A percentile compares a stretch with the other conserved stretches of the same genome.
These are phyloP conservation scores for Thamnophis sirtalis DNA, from an alignment of 2,113 vertebrate species.

Conservation along the genomic window DNA sequence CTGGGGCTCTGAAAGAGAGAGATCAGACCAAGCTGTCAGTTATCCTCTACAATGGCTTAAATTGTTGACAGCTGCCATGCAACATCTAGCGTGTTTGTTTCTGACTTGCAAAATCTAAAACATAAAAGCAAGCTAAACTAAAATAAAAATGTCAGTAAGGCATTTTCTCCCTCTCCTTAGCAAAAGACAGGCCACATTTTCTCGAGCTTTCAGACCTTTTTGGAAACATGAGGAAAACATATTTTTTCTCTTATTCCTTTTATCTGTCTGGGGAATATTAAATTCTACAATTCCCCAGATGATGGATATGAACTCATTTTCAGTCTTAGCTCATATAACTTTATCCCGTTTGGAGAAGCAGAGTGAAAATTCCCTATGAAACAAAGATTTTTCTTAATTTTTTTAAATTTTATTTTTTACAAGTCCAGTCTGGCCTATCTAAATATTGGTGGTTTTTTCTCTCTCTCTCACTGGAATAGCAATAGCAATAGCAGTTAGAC, in stretches of 20 bases:
- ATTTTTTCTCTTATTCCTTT: constrained; percentile 52
- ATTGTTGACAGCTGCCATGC: constrained; percentile 28
- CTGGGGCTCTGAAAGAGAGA: not conserved
- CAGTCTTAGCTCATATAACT: constrained; percentile 8
- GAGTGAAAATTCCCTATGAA: constrained; percentile 15
- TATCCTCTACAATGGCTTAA: constrained; percentile 2
- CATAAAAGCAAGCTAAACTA: not conserved
- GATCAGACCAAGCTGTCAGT: constrained; percentile 12
- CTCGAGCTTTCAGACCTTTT: constrained; percentile 22
- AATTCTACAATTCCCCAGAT: constrained; percentile 41
- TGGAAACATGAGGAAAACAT: constrained; percentile 31
- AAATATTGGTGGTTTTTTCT: constrained; percentile 1
- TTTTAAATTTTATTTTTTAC: constrained; percentile 3
- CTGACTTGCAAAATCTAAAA: constrained; percentile 26
- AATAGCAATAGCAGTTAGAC: no score
- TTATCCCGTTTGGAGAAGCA: constrained; percentile 16
- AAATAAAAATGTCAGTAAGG: constrained; percentile 5
- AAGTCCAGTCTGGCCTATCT: not conserved
- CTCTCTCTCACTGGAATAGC: not conserved
- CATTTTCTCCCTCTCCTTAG: not conserved
- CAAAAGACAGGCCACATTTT: constrained; percentile 30
- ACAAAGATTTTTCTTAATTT: not conserved
- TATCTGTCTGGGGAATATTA: constrained; percentile 49
- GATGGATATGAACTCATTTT: constrained; percentile 33
- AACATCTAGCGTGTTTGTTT: constrained; percentile 9